Base-by-base conservation (phyloP, 2,888 invertebrate species). In the Fragum sueziense region DNA sequence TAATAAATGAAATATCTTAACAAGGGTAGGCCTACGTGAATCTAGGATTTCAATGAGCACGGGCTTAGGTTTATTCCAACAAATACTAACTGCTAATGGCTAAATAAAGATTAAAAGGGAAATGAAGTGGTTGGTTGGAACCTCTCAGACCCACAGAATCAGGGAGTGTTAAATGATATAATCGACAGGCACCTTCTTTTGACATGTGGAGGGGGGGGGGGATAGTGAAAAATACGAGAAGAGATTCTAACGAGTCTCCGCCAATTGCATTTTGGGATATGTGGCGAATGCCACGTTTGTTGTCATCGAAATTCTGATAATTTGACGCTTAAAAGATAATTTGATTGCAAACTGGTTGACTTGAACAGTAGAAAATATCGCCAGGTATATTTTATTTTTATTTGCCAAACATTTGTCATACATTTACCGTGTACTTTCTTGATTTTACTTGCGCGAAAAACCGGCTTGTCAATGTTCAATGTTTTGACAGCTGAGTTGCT, bases 231-330 rank as follows among this genome's bases (percentile, higher is more conserved):
- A 2, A 52, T 69, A 69, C 52, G 52, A 34, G 22, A 17, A 37
- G 70, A n/a, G 22, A 54, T 29, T 54, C 25, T 33, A 51, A 72
- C 47, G 62, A 47, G 6, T 51, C 52, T 34, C 73, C 67, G 54
- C 7, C 41, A 11, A 51, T 47, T 34, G 83, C 74, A 85, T 84
- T 79, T 37, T 82, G 85, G 85, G 84, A 82, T 84, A 73, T 71
- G 80, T 86, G 79, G 71, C 78, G 71, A 41, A n/a, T 86, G 85
- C 85, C 85, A 86, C 85, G 73, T 73, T 73, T 72, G 72, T 54
- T 47, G 29, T 41, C 27, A 51, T 62, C 29, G 47, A 37, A 61
- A 29, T 62, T n/a, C 20, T 41, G 22, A 41, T 31, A 47, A 7
- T 33, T 62, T 17, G 3, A 2, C 57, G n/a, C 11, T 14, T 57